A percentile compares a stretch with the other conserved stretches of the same genome.
phyloP scores from a whole-genome alignment of 2,113 vertebrate species.

The human region DNA sequence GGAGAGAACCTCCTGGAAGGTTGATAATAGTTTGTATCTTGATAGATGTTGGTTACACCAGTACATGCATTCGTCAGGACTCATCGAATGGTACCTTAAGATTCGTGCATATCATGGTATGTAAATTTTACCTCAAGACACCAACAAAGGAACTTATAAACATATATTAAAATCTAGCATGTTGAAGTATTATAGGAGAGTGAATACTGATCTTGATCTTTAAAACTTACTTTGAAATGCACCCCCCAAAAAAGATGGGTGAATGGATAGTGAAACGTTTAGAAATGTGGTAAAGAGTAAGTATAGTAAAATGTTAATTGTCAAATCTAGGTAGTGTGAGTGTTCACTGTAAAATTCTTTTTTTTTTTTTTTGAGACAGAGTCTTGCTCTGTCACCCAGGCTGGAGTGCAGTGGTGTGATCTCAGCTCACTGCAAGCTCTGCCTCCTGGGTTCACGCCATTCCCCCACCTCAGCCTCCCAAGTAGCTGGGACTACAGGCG shows the following conservation, averaged over 20 bases:
- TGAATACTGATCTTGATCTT: not conserved
- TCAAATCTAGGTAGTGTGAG: not conserved
- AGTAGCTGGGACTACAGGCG: no score
- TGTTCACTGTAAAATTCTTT: not conserved
- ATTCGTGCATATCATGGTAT: not conserved
- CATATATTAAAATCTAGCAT: not conserved
- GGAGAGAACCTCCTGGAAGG: not conserved
- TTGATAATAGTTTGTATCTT: not conserved
- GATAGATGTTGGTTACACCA: not conserved
- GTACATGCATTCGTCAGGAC: conserved; percentile 17
- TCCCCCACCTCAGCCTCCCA: no score
- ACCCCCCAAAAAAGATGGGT: not conserved
- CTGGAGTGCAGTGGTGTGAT: no score
- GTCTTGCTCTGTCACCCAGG: no score
- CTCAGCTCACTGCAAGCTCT: no score
- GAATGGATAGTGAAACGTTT: not conserved
- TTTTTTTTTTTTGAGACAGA: not conserved
- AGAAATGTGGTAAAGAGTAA: conserved; percentile 29
- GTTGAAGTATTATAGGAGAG: not conserved
- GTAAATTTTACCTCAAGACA: conserved; percentile 10
- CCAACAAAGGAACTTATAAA: not conserved
- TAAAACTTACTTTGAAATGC: conserved; percentile 16
- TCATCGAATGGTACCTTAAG: conserved; percentile 11
- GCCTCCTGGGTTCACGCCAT: no score
- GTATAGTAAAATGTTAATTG: not conserved